Evolutionary conservation across 2,113 vertebrate species (phyloP), one percentile per base, ranked within the genome.

Genomic region (Hemichromis elongatus): DNA sequence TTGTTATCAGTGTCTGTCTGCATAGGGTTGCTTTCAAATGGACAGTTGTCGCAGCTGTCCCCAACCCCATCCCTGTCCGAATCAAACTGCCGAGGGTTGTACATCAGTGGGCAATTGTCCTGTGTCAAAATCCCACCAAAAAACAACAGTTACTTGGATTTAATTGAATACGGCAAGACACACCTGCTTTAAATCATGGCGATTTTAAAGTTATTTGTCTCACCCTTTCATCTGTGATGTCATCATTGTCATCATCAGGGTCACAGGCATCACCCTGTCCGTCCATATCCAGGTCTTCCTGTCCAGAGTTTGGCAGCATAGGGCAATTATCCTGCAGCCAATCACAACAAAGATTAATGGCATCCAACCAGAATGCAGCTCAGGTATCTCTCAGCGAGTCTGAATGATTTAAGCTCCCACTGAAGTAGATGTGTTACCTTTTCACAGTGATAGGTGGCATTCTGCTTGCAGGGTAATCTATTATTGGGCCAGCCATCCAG

Each of bases 401-500:
- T 18, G 16, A 47, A 47, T 73, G 68, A 47, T 47, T 73, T 73
- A 19, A 30, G 14, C 9, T 75, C 26, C 52, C 26, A 11, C 6
- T 75, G 0, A 52, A n/a, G 18, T 52, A 75, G 16, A 33, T n/a
- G n/a, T 18, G 18, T 13, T 94, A 99, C 99, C 97, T 97, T 97
- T 80, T 96, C 89, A 68, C 99, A 99, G 86, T 99, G 98, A 87
- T 98, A 98, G 2, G 97, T 98, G 77, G 98, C 97, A 35, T 99
- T 99, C 90, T 96, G 95, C 88, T 97, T 97, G 86, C 99, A 99
- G 83, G 96, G 88, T 86, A 99, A 92, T 88, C 94, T 96, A 77
- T 95, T 93, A 89, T 99, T 99, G 86, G 99, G 99, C 99, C 99
- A 99, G 37, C 99, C 98, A 10, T 99, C 99, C 95, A 99, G 95